phyloP scores from a whole-genome alignment of 2,888 invertebrate genomes.

The Drosophila incognita region DNA sequence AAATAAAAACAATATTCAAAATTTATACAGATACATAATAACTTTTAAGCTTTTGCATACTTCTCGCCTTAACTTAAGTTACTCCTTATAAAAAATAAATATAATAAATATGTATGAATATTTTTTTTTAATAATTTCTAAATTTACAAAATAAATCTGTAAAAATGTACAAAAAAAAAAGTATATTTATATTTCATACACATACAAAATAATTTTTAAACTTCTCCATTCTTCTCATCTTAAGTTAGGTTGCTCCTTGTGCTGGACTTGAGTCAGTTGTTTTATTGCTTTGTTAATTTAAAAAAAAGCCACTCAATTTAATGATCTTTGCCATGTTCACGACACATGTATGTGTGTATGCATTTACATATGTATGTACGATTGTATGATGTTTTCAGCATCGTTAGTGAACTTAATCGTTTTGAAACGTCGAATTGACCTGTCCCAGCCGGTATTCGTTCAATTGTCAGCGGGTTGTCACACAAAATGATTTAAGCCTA shows the following conservation, averaged over 20 bases:
- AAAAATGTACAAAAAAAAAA: not conserved
- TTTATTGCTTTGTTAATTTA: slow-evolving; percentile 77
- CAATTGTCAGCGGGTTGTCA: slow-evolving; percentile 79
- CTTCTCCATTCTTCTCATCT: not conserved
- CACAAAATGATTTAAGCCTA: slow-evolving; percentile 68
- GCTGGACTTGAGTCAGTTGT: slow-evolving; percentile 51
- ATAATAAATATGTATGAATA: no score
- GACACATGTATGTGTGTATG: slow-evolving; percentile 9
- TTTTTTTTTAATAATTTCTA: not conserved
- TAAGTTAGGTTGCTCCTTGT: not conserved
- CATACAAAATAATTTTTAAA: no score
- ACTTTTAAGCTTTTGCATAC: no score
- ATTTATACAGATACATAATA: no score
- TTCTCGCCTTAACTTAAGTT: no score
- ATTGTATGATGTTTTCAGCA: not conserved
- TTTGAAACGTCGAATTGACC: slow-evolving; percentile 48
- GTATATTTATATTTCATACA: not conserved
- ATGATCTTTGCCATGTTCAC: slow-evolving; percentile 41
- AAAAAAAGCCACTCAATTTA: slow-evolving; percentile 70
- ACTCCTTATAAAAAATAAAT: no score
- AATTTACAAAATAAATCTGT: not conserved
- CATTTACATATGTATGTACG: not conserved
- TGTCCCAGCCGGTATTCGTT: slow-evolving; percentile 28
- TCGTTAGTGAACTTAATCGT: slow-evolving; percentile 33
- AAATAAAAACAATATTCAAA: no score